phyloP scores from a whole-genome alignment of 2,888 invertebrate genomes.

The Griposia aprilina region DNA sequence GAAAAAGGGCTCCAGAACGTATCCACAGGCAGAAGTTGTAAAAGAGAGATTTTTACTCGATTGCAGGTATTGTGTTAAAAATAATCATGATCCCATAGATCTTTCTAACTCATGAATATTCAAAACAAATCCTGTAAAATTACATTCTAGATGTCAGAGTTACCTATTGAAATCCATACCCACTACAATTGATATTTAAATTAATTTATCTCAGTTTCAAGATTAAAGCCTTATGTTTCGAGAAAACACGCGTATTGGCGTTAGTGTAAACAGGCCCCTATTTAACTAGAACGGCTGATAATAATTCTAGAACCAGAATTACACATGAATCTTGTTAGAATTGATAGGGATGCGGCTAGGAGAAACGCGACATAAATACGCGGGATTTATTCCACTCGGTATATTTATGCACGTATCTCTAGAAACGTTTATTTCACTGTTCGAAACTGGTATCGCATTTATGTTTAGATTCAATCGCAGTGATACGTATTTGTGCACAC shows the following conservation, averaged over 20 bases:
- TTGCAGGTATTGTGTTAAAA: background rate
- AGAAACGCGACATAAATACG: conserved; percentile 50
- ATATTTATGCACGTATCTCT: conserved; percentile 41
- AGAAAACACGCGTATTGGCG: background rate
- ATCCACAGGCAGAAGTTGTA: background rate
- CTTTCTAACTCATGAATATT: background rate
- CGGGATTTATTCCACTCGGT: conserved; percentile 39
- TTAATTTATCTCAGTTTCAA: background rate
- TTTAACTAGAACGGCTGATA: conserved; percentile 26
- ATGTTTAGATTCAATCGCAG: conserved; percentile 38
- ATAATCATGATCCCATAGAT: background rate
- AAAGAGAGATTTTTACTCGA: background rate
- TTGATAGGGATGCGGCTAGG: conserved; percentile 47
- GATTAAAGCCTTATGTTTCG: conserved; percentile 9
- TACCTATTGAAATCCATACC: background rate
- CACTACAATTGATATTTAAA: background rate
- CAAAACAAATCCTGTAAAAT: background rate
- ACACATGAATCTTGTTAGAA: conserved; percentile 54
- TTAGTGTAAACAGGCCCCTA: background rate
- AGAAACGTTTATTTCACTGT: conserved; percentile 35
- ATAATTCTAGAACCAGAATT: conserved; percentile 46
- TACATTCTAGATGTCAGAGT: background rate
- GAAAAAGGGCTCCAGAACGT: background rate
- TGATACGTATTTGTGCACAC: background rate
- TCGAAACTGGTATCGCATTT: conserved; percentile 29